Conservation (phyloP, 2,888 invertebrate species). For the Diploptera punctata region DNA sequence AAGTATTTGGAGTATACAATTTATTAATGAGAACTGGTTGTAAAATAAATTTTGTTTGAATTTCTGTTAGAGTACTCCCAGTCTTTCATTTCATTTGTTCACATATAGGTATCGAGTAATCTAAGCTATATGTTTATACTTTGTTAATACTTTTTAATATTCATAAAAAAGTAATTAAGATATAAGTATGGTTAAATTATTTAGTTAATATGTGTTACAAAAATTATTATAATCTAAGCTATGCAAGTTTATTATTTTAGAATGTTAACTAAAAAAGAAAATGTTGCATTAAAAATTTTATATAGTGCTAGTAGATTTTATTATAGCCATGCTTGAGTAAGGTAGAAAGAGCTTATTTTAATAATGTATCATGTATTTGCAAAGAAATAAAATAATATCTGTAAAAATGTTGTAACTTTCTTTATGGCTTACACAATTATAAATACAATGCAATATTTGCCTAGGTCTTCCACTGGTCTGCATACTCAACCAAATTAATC, state of each 20-base stretch:
- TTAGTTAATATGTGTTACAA: slow-evolving; percentile 8
- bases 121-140: slow-evolving; percentile 17
- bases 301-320: slow-evolving; percentile 23
- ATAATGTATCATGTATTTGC: slow-evolving; percentile 32
- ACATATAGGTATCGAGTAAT: not conserved
- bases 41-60: no score
- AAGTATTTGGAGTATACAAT: no score
- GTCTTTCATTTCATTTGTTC: no score
- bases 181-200: slow-evolving; percentile 22
- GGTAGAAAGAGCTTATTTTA: slow-evolving; percentile 23
- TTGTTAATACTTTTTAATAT: slow-evolving; percentile 22
- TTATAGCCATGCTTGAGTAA: slow-evolving; percentile 17
- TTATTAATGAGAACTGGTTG: no score
- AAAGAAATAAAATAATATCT: slow-evolving; percentile 28
- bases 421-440: no score
- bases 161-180: not conserved
- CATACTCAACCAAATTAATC: no score
- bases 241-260: not conserved
- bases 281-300: slow-evolving; percentile 28
- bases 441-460: no score
- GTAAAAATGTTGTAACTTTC: no score
- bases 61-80: no score
- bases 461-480: no score
- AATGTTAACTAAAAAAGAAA: slow-evolving; percentile 1
- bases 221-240: not conserved